These are phyloP conservation scores for Girardinichthys multiradiatus DNA, from an alignment of 2,113 vertebrate genomes.

Conservation along the genomic window DNA sequence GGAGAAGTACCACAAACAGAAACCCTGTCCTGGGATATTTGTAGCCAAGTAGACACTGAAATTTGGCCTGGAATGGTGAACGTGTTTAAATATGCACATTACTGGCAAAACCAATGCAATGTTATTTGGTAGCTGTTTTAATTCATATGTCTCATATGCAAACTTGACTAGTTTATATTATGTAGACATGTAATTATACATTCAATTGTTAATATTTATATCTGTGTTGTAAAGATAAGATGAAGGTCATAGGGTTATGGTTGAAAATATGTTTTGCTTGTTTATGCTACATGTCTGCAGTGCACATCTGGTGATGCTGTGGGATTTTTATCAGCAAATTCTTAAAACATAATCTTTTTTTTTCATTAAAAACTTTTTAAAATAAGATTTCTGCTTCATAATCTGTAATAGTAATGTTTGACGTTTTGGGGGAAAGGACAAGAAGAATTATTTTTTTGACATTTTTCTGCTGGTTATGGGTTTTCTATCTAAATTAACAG, in stretches of 20 bases:
- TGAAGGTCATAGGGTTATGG: not conserved
- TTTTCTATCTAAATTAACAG: too few species aligned
- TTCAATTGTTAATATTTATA: not conserved
- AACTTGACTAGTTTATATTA: not conserved
- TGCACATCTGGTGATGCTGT: not conserved
- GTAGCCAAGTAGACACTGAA: not conserved
- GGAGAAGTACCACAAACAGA: not conserved
- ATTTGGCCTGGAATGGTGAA: slow-evolving; percentile 20
- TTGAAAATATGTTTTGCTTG: not conserved
- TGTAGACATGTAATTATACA: not conserved
- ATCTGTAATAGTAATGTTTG: not conserved
- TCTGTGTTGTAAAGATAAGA: not conserved
- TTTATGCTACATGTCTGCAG: too few species aligned
- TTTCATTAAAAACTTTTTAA: slow-evolving; percentile 31
- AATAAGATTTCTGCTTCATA: not conserved
- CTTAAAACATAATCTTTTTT: slow-evolving; percentile 5
- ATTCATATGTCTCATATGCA: not conserved
- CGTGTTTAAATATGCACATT: not conserved
- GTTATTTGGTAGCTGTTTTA: slow-evolving; percentile 2
- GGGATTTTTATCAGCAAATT: slow-evolving; percentile 10
- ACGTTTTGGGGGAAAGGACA: too few species aligned
- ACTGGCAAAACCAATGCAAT: slow-evolving; percentile 48
- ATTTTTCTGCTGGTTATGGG: too few species aligned
- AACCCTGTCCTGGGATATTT: not conserved
- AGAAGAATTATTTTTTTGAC: too few species aligned